phyloP scores from a whole-genome alignment of 2,797 vertebrate genomes.

The Gadopsis bispinosus region DNA sequence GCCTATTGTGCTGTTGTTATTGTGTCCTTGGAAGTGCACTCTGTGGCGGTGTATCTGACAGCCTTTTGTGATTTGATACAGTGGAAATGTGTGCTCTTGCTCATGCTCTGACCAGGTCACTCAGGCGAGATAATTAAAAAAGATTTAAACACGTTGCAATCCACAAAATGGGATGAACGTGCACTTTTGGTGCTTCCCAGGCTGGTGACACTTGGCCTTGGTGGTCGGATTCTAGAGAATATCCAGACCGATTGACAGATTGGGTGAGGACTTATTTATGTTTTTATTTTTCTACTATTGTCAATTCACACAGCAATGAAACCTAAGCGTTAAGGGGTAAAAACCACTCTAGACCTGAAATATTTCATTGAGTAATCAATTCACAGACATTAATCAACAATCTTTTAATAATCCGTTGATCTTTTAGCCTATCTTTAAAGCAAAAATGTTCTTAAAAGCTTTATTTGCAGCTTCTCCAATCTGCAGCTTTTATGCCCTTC shows the following conservation, averaged over 20 bases:
- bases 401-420: neutral
- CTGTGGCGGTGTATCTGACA: slow-evolving; percentile 54
- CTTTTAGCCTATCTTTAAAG: no score
- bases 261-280: neutral
- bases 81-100: slow-evolving; percentile 37
- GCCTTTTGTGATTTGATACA: slow-evolving; percentile 65
- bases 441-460: no score
- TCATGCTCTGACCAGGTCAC: slow-evolving; percentile 43
- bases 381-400: neutral
- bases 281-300: slow-evolving; percentile 2
- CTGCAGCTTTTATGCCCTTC: neutral
- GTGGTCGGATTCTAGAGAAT: slow-evolving; percentile 12
- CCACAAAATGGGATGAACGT: slow-evolving; percentile 33
- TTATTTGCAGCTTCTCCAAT: neutral
- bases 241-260: slow-evolving; percentile 9
- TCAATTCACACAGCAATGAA: no score
- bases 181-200: slow-evolving; percentile 16
- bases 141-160: slow-evolving; percentile 27
- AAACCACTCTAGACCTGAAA: neutral
- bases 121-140: slow-evolving; percentile 32
- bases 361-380: neutral
- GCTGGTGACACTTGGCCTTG: slow-evolving; percentile 17
- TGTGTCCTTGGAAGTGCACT: slow-evolving; percentile 58
- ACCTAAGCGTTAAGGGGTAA: no score
- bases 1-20: slow-evolving; percentile 67